Evolutionary conservation across 1,140 invertebrate species (phyloP).

Genomic region (Caenorhabditis latens): DNA sequence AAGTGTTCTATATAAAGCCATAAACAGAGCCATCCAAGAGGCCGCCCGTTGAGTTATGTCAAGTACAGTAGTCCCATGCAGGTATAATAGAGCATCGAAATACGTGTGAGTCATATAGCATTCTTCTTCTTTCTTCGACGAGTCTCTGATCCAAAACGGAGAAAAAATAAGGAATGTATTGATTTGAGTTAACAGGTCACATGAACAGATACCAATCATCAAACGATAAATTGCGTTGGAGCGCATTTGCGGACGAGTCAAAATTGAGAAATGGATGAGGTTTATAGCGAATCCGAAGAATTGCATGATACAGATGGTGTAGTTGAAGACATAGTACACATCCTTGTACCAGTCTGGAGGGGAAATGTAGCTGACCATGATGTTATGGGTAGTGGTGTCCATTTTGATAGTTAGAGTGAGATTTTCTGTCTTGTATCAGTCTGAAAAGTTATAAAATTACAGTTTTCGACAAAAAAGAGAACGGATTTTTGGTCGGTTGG

Average conservation of each 20-base stretch:
- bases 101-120: background rate
- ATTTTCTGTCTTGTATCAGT: background rate
- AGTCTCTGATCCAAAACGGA: constrained; percentile 32
- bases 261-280: constrained; percentile 18
- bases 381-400: constrained; percentile 42
- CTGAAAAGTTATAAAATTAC: background rate
- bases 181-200: constrained; percentile 23
- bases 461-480: background rate
- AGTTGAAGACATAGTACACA: background rate
- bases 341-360: background rate
- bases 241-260: background rate
- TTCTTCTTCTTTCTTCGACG: background rate
- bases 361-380: constrained; percentile 20
- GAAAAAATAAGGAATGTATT: constrained; percentile 35
- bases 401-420: background rate
- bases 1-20: constrained; percentile 21
- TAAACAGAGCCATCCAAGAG: constrained; percentile 21
- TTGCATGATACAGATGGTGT: constrained; percentile 4
- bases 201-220: constrained; percentile 22
- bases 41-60: constrained; percentile 19
- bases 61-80: constrained; percentile 32
- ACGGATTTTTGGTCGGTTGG: background rate
- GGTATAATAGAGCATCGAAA: constrained; percentile 13
- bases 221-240: constrained; percentile 12
- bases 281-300: constrained; percentile 23